Conservation (phyloP, 1,140 invertebrate genomes). For the Lerema accius region DNA sequence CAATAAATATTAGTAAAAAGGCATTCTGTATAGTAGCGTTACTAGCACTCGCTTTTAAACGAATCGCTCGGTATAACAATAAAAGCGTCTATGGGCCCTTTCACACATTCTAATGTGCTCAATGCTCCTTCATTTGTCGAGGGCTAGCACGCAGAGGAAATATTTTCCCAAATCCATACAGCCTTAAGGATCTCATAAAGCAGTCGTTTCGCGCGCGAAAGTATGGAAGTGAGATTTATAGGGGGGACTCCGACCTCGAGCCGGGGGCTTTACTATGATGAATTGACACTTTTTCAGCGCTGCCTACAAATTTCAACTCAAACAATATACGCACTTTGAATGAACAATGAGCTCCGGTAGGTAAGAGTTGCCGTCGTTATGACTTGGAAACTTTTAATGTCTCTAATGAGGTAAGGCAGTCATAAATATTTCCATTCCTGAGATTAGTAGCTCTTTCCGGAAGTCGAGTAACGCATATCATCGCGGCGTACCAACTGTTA, state of each 20-base stretch:
- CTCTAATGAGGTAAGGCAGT: constrained; percentile 69
- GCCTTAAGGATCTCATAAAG: constrained; percentile 84
- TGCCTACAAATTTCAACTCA: constrained; percentile 76
- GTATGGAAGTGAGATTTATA: constrained; percentile 83
- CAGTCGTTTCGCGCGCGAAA: constrained; percentile 81
- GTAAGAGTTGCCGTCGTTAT: constrained; percentile 65
- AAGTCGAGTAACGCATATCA: constrained; percentile 52
- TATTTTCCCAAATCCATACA: constrained; percentile 84
- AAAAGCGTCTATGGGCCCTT: constrained; percentile 75
- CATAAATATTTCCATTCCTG: constrained; percentile 70
- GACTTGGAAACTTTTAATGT: constrained; percentile 76
- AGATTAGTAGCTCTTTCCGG: constrained; percentile 67
- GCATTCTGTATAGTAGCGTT: constrained; percentile 68
- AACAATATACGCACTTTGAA: constrained; percentile 76
- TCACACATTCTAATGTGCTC: constrained; percentile 79
- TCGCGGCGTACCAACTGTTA: constrained; percentile 49
- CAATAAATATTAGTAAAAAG: constrained; percentile 80
- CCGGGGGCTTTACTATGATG: constrained; percentile 79
- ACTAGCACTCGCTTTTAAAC: constrained; percentile 78
- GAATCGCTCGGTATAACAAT: constrained; percentile 80
- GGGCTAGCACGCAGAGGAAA: constrained; percentile 79
- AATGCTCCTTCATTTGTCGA: constrained; percentile 79
- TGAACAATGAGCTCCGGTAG: constrained; percentile 67
- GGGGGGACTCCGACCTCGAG: constrained; percentile 74
- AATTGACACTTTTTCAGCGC: constrained; percentile 80